phyloP scores from a whole-genome alignment of 2,797 vertebrate species.

The Crax fasciolata region DNA sequence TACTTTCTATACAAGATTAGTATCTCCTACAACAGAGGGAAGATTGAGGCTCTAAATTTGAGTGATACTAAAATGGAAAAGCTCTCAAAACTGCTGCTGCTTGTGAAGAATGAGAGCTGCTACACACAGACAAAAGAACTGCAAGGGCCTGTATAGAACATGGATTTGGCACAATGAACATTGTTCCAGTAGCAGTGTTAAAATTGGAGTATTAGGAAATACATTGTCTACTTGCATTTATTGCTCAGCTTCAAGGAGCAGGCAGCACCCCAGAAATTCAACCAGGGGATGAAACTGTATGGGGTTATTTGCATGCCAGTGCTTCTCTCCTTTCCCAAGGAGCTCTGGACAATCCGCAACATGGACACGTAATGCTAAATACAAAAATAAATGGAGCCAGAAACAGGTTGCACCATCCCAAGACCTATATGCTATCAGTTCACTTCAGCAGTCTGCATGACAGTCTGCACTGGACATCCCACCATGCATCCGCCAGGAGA shows the following conservation, averaged over 20 bases:
- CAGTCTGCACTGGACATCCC: background rate
- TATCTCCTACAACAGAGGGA: background rate
- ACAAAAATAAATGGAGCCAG: background rate
- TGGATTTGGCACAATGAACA: background rate
- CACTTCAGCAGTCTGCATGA: background rate
- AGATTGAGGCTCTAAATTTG: conserved; percentile 16
- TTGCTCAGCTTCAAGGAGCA: background rate
- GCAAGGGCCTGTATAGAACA: background rate
- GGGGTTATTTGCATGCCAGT: background rate
- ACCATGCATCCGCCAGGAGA: background rate
- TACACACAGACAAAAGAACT: background rate
- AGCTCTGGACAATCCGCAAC: background rate
- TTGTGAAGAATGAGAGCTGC: background rate
- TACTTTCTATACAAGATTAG: background rate
- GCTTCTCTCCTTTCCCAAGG: background rate
- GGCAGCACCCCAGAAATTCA: background rate
- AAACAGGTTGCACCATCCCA: background rate
- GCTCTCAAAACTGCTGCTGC: background rate
- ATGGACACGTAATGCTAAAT: background rate
- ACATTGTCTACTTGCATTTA: background rate
- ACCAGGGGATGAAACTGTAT: background rate
- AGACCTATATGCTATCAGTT: background rate
- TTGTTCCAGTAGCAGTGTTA: background rate
- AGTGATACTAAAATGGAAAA: conserved; percentile 25
- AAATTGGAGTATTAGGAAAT: background rate